phyloP scores from a whole-genome alignment of 1,140 invertebrate species.

The Brachionus asplanchnoidis region DNA sequence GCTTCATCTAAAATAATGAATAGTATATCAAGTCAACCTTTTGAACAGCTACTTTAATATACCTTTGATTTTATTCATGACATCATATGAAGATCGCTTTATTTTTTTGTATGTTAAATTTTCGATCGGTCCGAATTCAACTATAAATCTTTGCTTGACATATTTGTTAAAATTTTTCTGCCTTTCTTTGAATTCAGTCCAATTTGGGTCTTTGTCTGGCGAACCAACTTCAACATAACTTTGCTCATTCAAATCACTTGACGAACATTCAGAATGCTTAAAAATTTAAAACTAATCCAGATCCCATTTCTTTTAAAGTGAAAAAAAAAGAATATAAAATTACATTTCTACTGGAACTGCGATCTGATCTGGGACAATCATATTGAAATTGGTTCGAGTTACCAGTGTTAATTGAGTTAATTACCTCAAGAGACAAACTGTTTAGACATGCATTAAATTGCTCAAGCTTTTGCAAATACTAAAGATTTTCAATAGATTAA shows the following conservation, averaged over 20 bases:
- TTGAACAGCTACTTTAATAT: not conserved
- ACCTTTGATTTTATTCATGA: slow-evolving; percentile 28
- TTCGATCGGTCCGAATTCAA: slow-evolving; percentile 20
- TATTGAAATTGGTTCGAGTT: not conserved
- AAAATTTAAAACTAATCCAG: not conserved
- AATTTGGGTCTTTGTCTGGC: not conserved
- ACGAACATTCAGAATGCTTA: not conserved
- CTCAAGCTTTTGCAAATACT: slow-evolving; percentile 29
- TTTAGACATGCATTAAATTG: slow-evolving; percentile 8
- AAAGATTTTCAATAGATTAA: not conserved
- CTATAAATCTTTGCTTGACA: slow-evolving; percentile 20
- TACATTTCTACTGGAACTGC: not conserved
- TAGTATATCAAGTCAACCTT: not conserved
- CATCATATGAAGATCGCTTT: not conserved
- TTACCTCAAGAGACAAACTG: not conserved
- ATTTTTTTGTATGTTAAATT: slow-evolving; percentile 37
- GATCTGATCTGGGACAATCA: not conserved
- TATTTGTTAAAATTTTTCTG: slow-evolving; percentile 37
- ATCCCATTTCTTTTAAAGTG: not conserved
- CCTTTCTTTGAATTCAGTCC: slow-evolving; percentile 15
- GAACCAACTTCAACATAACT: not conserved
- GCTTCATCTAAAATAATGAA: slow-evolving; percentile 1
- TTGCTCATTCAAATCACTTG: not conserved
- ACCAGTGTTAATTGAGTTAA: not conserved
- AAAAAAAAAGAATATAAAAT: not conserved